Percentiles rank a stretch among this genome's conserved stretches.
Evolutionary conservation across 2,113 vertebrate genomes (phyloP).

Genomic region (Coturnix japonica): DNA sequence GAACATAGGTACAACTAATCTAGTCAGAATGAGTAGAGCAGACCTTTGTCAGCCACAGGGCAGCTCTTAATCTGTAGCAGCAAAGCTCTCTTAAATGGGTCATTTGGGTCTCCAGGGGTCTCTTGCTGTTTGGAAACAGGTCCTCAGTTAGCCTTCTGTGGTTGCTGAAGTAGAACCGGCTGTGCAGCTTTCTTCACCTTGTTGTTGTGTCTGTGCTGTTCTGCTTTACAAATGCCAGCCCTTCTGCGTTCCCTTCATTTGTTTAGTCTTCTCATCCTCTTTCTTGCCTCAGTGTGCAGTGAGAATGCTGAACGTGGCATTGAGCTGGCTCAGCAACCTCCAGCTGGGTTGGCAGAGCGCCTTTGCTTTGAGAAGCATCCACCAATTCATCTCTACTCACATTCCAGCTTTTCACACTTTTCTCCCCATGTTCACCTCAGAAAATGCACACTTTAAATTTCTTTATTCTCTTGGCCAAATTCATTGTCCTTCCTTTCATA

Average conservation of each 20-base stretch:
- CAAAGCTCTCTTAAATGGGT: background rate
- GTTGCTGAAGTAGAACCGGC: background rate
- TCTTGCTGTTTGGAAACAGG: background rate
- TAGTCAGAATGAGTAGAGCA: background rate
- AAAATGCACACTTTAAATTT: background rate
- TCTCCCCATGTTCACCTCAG: background rate
- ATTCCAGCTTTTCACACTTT: background rate
- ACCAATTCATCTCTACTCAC: background rate
- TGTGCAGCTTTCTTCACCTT: background rate
- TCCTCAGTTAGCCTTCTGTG: background rate
- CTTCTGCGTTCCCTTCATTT: background rate
- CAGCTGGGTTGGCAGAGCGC: background rate
- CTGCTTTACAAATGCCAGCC: background rate
- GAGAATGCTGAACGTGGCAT: fast-evolving
- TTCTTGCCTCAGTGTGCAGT: background rate
- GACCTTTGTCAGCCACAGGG: background rate
- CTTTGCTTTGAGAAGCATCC: background rate
- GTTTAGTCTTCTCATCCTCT: background rate
- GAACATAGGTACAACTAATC: background rate
- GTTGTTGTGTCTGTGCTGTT: background rate
- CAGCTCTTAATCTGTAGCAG: background rate
- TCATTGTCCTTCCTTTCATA: background rate
- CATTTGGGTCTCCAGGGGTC: background rate
- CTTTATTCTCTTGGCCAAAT: background rate
- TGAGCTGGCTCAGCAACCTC: background rate